These are phyloP conservation scores for Chaetodon trifascialis DNA, from an alignment of 2,113 vertebrate genomes.

Conservation along the genomic window DNA sequence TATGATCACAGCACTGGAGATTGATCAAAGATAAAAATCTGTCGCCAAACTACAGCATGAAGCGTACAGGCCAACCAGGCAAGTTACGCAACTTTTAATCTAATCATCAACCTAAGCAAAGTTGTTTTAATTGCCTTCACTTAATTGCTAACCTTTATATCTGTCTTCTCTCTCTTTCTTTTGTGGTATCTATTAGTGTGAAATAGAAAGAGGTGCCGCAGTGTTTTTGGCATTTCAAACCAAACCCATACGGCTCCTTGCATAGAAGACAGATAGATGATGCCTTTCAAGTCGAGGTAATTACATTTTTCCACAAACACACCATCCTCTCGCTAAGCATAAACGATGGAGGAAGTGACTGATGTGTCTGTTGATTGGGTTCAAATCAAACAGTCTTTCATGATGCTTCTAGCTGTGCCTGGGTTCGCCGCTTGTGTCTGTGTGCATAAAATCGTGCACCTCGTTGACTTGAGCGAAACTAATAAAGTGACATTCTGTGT, in stretches of 20 bases:
- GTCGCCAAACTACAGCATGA: neutral
- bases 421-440: constrained; percentile 8
- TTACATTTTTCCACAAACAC: constrained; percentile 59
- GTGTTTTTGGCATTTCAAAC: constrained; percentile 44
- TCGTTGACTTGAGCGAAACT: constrained; percentile 37
- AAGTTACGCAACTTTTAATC: neutral
- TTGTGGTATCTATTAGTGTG: neutral
- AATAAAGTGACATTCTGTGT: constrained; percentile 40
- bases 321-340: constrained; percentile 25
- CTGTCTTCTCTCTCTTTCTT: neutral
- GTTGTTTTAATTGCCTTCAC: neutral
- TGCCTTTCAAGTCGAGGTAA: constrained; percentile 67
- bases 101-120: neutral
- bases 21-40: neutral
- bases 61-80: neutral
- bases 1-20: neutral
- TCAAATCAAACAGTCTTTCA: constrained; percentile 54
- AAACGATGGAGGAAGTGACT: constrained; percentile 40
- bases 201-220: constrained; percentile 23
- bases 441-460: constrained; percentile 13
- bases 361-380: constrained; percentile 61
- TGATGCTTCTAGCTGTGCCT: constrained; percentile 37
- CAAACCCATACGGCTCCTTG: constrained; percentile 36
- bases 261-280: constrained; percentile 55
- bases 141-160: constrained; percentile 2